Percentiles rank a stretch among this genome's conserved stretches.
Conservation (phyloP, 2,797 vertebrate genomes). For the Tenualosa thibaudeaui region DNA sequence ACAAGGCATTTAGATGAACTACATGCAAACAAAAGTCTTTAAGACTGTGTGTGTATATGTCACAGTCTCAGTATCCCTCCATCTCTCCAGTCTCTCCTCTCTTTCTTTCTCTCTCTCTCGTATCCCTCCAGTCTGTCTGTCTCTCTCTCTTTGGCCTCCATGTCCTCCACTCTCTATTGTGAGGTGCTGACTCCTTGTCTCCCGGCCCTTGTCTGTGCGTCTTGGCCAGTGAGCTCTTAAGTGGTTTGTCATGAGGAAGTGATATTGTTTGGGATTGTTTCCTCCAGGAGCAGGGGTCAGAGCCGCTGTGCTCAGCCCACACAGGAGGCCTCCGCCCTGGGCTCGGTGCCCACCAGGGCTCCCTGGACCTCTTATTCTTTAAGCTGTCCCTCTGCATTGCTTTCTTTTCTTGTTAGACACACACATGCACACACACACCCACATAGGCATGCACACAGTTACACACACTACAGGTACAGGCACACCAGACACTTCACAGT, state of each 20-base stretch:
- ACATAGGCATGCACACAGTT: no score
- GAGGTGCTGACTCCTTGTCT: constrained; percentile 39
- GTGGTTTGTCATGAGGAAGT: constrained; percentile 59
- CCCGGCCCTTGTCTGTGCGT: constrained; percentile 37
- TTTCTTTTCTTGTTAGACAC: background rate
- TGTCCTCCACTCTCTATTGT: constrained; percentile 3
- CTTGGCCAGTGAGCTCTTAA: constrained; percentile 50
- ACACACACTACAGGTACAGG: background rate
- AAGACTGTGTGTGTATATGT: background rate
- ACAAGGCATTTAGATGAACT: background rate
- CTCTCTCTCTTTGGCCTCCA: background rate
- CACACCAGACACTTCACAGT: no score
- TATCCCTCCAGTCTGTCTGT: background rate
- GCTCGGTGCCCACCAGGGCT: constrained; percentile 12
- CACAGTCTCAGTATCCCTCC: background rate
- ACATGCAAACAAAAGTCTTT: background rate
- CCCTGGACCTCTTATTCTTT: constrained; percentile 12
- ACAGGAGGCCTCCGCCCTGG: constrained; percentile 34
- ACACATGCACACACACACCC: background rate
- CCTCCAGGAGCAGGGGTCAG: constrained; percentile 46
- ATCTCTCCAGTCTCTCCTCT: background rate
- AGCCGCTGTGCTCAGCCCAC: constrained; percentile 28
- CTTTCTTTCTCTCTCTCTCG: background rate
- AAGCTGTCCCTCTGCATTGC: background rate
- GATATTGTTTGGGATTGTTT: constrained; percentile 62